Conservation (phyloP, 2,797 vertebrate species). For the Telmatherina bonti region DNA sequence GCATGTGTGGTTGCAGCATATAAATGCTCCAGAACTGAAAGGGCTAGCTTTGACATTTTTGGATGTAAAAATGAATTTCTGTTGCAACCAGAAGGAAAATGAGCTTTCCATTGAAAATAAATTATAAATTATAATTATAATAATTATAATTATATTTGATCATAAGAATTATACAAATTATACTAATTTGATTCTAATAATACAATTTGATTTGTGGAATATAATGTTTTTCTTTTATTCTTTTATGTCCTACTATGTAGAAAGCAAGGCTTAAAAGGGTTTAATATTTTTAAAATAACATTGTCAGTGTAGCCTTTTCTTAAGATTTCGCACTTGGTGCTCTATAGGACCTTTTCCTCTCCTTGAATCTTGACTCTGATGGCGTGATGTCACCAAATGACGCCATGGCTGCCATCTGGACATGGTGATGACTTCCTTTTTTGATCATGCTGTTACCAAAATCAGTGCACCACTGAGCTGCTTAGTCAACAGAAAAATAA, state of each 20-base stretch:
- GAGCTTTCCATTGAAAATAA: neutral
- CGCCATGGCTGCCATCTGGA: conserved; percentile 71
- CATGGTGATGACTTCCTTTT: conserved; percentile 67
- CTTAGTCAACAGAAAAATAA: conserved; percentile 69
- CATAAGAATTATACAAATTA: too few species aligned
- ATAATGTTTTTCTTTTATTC: neutral
- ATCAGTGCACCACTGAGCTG: conserved; percentile 55
- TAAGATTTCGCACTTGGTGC: conserved; percentile 7
- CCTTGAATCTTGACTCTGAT: conserved; percentile 53
- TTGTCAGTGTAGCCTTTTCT: neutral
- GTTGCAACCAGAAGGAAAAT: neutral
- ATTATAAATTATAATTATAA: neutral
- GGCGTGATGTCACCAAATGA: conserved; percentile 71
- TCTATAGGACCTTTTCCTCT: conserved; percentile 34
- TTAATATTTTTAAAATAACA: neutral
- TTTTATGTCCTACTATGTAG: too few species aligned
- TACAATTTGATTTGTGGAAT: neutral
- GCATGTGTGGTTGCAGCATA: conserved; percentile 28
- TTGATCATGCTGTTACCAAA: conserved; percentile 46
- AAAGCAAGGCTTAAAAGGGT: neutral
- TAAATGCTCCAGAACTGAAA: conserved; percentile 34
- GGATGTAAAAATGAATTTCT: neutral
- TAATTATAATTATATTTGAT: too few species aligned
- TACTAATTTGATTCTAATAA: too few species aligned
- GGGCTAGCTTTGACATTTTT: conserved; percentile 3